These are phyloP conservation scores for Ectropis grisescens DNA, from an alignment of 1,140 invertebrate genomes.

Conservation along the genomic window DNA sequence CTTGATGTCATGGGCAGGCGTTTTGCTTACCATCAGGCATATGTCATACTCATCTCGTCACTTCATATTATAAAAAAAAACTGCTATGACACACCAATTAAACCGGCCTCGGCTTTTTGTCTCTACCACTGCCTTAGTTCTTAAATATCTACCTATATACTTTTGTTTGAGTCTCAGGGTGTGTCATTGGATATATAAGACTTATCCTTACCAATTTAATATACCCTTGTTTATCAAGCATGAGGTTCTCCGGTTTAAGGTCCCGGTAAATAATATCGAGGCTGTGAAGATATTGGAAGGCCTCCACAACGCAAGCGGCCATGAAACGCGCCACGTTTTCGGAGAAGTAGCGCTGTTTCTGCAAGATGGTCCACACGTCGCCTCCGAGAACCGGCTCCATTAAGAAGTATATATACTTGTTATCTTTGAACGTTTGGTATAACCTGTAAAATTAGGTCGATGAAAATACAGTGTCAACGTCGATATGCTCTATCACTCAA, in stretches of 20 bases:
- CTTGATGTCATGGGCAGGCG: too few relatives aligned
- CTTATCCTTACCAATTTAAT: constrained; percentile 87
- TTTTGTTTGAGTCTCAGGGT: too few relatives aligned
- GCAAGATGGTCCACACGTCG: constrained; percentile 96
- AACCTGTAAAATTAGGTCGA: constrained; percentile 72
- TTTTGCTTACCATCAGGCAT: too few relatives aligned
- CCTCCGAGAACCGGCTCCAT: constrained; percentile 97
- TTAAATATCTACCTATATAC: too few relatives aligned
- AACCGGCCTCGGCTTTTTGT: too few relatives aligned
- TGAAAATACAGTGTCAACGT: too few relatives aligned
- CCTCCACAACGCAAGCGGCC: constrained; percentile 92
- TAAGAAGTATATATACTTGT: constrained; percentile 96
- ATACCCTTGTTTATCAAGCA: constrained; percentile 89
- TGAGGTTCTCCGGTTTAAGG: constrained; percentile 95
- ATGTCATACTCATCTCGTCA: too few relatives aligned
- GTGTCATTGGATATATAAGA: too few relatives aligned
- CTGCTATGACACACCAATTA: too few relatives aligned
- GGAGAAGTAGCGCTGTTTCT: constrained; percentile 85
- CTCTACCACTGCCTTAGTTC: too few relatives aligned
- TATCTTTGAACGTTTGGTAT: constrained; percentile 94
- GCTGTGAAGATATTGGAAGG: constrained; percentile 90
- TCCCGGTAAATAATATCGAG: constrained; percentile 93
- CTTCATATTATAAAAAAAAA: too few relatives aligned
- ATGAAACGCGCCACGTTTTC: constrained; percentile 90
- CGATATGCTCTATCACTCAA: too few relatives aligned